Conservation (phyloP, 1,140 invertebrate species). For the Heliconius nattereri region DNA sequence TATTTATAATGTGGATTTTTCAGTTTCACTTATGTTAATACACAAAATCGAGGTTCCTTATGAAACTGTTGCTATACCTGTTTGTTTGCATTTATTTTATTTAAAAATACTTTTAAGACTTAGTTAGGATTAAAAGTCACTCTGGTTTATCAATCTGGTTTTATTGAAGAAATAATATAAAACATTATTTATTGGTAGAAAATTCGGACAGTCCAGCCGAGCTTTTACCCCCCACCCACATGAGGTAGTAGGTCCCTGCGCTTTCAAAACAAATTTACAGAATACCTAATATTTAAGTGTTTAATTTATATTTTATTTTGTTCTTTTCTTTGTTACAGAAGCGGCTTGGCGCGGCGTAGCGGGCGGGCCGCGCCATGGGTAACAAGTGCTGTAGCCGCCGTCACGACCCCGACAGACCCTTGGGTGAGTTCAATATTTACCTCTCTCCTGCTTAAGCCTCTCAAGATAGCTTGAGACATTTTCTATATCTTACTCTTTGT, state of each 20-base stretch:
- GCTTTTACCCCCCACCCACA: too few species aligned
- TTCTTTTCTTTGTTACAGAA: constrained; percentile 49
- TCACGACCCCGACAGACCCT: constrained; percentile 85
- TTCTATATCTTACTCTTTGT: neutral
- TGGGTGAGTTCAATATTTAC: constrained; percentile 66
- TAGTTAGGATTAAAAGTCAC: neutral
- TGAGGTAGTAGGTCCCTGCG: too few species aligned
- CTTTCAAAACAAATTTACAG: too few species aligned
- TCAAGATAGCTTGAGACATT: constrained; percentile 19
- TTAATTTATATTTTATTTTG: neutral
- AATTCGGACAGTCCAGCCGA: too few species aligned
- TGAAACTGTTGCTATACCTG: neutral
- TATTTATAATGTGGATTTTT: constrained; percentile 13
- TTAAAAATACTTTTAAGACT: neutral
- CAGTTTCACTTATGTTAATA: constrained; percentile 18
- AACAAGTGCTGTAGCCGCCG: constrained; percentile 88
- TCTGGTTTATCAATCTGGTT: neutral
- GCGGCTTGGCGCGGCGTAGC: constrained; percentile 75
- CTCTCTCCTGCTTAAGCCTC: constrained; percentile 14
- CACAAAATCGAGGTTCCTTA: constrained; percentile 14
- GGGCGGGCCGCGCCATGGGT: constrained; percentile 81
- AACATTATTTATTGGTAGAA: too few species aligned
- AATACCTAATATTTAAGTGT: too few species aligned
- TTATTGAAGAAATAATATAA: too few species aligned
- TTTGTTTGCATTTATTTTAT: constrained; percentile 1